Base-by-base conservation (phyloP, 2,888 invertebrate genomes). In the Pollenia labialis region DNA sequence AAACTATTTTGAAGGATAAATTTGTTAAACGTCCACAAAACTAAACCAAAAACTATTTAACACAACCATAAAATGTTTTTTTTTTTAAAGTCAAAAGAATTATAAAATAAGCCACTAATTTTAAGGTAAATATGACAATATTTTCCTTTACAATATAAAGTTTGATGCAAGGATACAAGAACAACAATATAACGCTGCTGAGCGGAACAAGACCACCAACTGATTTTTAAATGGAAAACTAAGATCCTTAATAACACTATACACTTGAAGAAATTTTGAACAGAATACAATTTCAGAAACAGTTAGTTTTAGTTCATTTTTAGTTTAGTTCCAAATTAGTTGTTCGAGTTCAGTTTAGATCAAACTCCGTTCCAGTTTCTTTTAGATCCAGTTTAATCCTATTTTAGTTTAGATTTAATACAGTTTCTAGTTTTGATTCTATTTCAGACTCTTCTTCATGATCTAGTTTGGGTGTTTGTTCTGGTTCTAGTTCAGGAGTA, bases 11-110 rank as follows among this genome's bases (percentile, higher is more conserved):
- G 40, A 48, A 56, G 32, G 11, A 76, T 56, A 77, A 81, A 84
- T 76, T 76, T 58, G 66, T 66, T 58, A 75, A 82, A 75, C 8
- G 75, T 83, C 71, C 76, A 76, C 83, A 76, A 81, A 81, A 87
- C 81, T 77, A 81, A 84, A 87, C 87, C 84, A 72, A 14, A 81
- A 87, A 84, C 84, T 87, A 84, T 87, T 84, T 87, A 56, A 81
- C 50, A 68, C 75, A 79, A 74, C 66, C 74, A 79, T 74, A 16
- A 56, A 50, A 48, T 54, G 14, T 52, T 64, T 4, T 56, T 23
- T 3, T 14, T 68, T 42, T 40, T 18, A 12, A 44, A 48, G 23
- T 56, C 50, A 79, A 23, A 40, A 60, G 23, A 32, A 62, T 54
- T 72, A 72, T 56, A 66, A 66, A 75, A 81, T 48, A 83, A 77